phyloP scores from a whole-genome alignment of 2,888 invertebrate species.

The Osmoderma eremita region DNA sequence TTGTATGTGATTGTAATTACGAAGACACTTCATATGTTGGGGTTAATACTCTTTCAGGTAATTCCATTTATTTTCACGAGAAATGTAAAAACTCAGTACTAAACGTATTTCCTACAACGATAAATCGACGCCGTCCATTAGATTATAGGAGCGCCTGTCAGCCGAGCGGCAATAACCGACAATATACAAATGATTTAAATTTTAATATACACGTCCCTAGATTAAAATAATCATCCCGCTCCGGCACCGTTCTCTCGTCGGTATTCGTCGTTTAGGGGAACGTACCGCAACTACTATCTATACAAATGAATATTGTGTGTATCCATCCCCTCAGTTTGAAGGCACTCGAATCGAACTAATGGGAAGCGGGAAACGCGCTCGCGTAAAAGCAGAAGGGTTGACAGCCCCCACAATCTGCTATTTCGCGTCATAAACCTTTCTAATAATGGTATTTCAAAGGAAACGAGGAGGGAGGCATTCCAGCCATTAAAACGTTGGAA shows the following conservation, averaged over 20 bases:
- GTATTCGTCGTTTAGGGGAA: slow-evolving; percentile 23
- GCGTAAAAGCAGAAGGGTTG: slow-evolving; percentile 9
- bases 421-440: slow-evolving; percentile 16
- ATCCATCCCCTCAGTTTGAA: slow-evolving; percentile 10
- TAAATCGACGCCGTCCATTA: neutral
- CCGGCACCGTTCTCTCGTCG: slow-evolving; percentile 15
- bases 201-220: slow-evolving; percentile 32
- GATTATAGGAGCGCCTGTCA: neutral
- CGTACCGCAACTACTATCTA: slow-evolving; percentile 17
- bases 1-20: no score
- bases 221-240: slow-evolving; percentile 28
- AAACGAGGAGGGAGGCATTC: slow-evolving; percentile 4
- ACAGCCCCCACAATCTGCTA: slow-evolving; percentile 7
- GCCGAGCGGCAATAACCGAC: slow-evolving; percentile 7
- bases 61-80: no score
- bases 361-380: slow-evolving; percentile 9
- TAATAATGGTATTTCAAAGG: slow-evolving; percentile 24
- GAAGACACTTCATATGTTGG: no score
- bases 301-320: slow-evolving; percentile 28
- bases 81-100: no score
- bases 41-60: no score
- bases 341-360: slow-evolving; percentile 33
- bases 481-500: slow-evolving; percentile 8
- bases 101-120: neutral
- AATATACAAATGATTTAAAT: slow-evolving; percentile 16